These are phyloP conservation scores for Lampris megalopsis DNA, from an alignment of 2,113 vertebrate species.

Conservation along the genomic window DNA sequence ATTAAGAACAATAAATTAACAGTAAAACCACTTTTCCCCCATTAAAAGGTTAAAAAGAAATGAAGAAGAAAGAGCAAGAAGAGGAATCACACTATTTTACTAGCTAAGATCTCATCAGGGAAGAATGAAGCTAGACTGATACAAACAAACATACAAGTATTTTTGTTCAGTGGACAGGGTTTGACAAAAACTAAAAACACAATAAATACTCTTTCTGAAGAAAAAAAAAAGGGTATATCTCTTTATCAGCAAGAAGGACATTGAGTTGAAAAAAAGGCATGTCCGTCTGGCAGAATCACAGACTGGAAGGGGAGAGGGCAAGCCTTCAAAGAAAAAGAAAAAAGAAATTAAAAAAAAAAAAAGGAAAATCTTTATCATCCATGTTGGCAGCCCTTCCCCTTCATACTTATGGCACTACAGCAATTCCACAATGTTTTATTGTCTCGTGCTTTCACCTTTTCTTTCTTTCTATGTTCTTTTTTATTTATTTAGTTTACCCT, in stretches of 20 bases:
- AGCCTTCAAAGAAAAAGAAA: conserved; percentile 51
- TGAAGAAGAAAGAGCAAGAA: conserved; percentile 45
- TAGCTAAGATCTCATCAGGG: conserved; percentile 74
- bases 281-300: conserved; percentile 72
- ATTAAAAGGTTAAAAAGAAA: conserved; percentile 50
- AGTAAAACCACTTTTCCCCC: conserved; percentile 37
- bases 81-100: conserved; percentile 69
- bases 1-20: conserved; percentile 70
- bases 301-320: conserved; percentile 55
- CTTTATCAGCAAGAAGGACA: conserved; percentile 74
- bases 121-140: conserved; percentile 71
- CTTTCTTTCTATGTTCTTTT: conserved; percentile 30
- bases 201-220: conserved; percentile 82
- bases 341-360: conserved; percentile 18
- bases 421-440: conserved; percentile 63
- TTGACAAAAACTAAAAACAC: conserved; percentile 78
- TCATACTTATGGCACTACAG: conserved; percentile 82
- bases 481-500: conserved; percentile 61
- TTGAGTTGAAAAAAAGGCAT: conserved; percentile 61
- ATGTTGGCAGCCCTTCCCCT: conserved; percentile 70
- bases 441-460: conserved; percentile 33
- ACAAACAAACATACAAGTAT: conserved; percentile 69
- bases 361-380: conserved; percentile 43
- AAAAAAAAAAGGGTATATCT: conserved; percentile 72
- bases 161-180: conserved; percentile 76